phyloP scores from a whole-genome alignment of 2,113 vertebrate species.

The Ibidorhyncha struthersii region DNA sequence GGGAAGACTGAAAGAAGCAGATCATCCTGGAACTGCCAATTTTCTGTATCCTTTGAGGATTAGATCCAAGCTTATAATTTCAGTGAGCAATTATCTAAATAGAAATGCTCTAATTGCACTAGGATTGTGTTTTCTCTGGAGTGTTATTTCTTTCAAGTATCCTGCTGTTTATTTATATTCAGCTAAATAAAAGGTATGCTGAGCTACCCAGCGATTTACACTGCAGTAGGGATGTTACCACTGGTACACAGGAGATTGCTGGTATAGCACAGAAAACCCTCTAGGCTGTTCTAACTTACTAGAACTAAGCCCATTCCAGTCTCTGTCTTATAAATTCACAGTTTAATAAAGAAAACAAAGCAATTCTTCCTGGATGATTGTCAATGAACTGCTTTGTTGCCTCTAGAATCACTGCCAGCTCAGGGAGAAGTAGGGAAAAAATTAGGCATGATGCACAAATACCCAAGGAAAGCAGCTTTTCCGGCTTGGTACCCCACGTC shows the following conservation, averaged over 20 bases:
- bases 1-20: background rate
- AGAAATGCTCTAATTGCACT: constrained; percentile 74
- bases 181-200: constrained; percentile 64
- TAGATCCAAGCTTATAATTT: constrained; percentile 68
- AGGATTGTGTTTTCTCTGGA: constrained; percentile 69
- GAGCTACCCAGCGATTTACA: constrained; percentile 41
- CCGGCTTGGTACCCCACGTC: fast-evolving
- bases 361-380: constrained; percentile 16
- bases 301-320: constrained; percentile 15
- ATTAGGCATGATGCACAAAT: background rate
- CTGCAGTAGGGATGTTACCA: background rate
- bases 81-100: constrained; percentile 71
- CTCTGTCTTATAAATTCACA: constrained; percentile 18
- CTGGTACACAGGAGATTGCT: background rate
- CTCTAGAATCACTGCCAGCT: constrained; percentile 10
- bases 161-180: constrained; percentile 71
- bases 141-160: constrained; percentile 64
- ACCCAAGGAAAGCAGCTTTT: background rate
- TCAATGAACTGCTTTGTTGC: constrained; percentile 27
- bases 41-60: constrained; percentile 62
- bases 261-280: constrained; percentile 17
- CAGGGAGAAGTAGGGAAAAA: background rate
- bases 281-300: constrained; percentile 22
- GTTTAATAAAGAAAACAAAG: constrained; percentile 56
- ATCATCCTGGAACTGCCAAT: constrained; percentile 48